Evolutionary conservation across 2,888 invertebrate genomes (phyloP).

Genomic region (Drosophila imparisetae): DNA sequence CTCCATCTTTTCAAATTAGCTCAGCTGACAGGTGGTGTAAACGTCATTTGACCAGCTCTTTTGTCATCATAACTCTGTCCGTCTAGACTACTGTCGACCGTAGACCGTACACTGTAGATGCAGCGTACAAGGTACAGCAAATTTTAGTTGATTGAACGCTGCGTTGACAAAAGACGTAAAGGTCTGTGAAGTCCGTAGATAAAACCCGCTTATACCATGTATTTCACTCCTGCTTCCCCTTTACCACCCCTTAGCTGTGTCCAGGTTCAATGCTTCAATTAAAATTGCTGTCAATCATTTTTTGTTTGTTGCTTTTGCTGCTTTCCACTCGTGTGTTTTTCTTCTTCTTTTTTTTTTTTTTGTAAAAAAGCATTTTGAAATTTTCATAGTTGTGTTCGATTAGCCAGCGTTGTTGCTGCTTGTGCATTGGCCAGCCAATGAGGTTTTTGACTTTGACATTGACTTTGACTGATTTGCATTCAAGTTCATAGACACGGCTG

Average conservation of each 20-base stretch:
- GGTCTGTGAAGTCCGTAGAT: constrained; percentile 23
- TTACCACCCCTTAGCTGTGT: not conserved
- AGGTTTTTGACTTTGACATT: constrained; percentile 59
- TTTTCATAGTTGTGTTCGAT: constrained; percentile 64
- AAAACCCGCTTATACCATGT: constrained; percentile 1
- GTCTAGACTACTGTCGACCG: constrained; percentile 30
- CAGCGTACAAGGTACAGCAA: constrained; percentile 1
- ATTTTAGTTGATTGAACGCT: constrained; percentile 63
- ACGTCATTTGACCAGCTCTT: constrained; percentile 66
- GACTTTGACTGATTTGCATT: constrained; percentile 60
- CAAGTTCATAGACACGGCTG: constrained; percentile 28
- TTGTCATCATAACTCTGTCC: constrained; percentile 49
- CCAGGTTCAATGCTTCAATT: constrained; percentile 74
- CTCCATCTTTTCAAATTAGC: constrained; percentile 50
- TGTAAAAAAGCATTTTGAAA: constrained; percentile 45
- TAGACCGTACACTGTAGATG: not conserved
- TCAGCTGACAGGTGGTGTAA: constrained; percentile 56
- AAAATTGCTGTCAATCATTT: constrained; percentile 72
- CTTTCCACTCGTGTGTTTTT: constrained; percentile 35
- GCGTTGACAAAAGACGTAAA: constrained; percentile 52
- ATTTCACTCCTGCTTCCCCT: not conserved
- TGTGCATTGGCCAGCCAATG: constrained; percentile 41
- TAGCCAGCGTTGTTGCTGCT: constrained; percentile 24
- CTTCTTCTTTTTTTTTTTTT: not conserved
- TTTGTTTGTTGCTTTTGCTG: constrained; percentile 30